Conservation (phyloP, 2,797 vertebrate species). For the Percopsis omiscomaycus region DNA sequence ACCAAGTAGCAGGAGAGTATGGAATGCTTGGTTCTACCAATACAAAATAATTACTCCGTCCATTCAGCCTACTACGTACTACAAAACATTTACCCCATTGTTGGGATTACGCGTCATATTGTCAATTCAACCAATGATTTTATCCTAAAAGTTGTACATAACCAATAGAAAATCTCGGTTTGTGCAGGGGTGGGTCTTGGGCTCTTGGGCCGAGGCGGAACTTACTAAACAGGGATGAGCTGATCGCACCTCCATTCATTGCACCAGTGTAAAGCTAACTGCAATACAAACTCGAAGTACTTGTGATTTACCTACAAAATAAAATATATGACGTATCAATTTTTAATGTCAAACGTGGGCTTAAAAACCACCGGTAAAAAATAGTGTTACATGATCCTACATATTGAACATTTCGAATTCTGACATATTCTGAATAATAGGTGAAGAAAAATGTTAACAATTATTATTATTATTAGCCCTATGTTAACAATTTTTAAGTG, state of each 20-base stretch:
- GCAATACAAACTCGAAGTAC: neutral
- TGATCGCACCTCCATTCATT: no score
- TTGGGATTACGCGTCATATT: neutral
- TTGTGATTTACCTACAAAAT: no score
- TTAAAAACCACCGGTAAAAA: no score
- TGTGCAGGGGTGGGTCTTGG: slow-evolving; percentile 14
- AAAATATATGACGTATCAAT: no score
- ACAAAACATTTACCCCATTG: neutral
- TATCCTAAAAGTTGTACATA: neutral
- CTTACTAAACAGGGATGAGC: neutral
- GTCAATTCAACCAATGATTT: slow-evolving; percentile 16
- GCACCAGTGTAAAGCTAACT: neutral
- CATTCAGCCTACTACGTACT: neutral
- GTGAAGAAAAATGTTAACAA: no score
- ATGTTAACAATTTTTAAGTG: no score
- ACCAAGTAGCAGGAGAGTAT: no score
- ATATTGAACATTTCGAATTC: no score
- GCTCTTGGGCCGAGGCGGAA: slow-evolving; percentile 7
- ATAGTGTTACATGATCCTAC: no score
- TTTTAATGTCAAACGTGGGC: no score
- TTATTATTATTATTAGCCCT: no score
- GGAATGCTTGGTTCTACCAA: neutral
- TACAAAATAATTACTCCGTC: neutral
- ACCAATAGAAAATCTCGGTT: slow-evolving; percentile 28
- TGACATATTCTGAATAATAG: no score